Conservation (phyloP, 2,888 invertebrate genomes). For the Trimorus sp. region DNA sequence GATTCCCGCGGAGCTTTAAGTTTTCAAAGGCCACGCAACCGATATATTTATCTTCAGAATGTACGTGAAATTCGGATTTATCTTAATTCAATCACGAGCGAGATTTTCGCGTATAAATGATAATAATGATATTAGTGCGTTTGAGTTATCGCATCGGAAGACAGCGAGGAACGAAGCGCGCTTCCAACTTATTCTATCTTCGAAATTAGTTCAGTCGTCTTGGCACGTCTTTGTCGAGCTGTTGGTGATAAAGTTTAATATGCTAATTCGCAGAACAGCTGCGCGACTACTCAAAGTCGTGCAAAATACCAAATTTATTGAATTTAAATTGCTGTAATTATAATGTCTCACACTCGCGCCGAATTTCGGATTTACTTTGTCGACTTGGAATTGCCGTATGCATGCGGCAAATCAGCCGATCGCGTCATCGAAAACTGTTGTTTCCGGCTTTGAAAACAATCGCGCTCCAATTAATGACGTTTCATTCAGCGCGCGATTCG, state of each 20-base stretch:
- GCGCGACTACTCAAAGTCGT: slow-evolving; percentile 73
- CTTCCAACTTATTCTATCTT: slow-evolving; percentile 81
- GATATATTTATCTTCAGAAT: slow-evolving; percentile 53
- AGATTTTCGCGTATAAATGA: slow-evolving; percentile 72
- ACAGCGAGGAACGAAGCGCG: slow-evolving; percentile 67
- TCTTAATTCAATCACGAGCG: slow-evolving; percentile 65
- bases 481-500: slow-evolving; percentile 36
- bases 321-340: slow-evolving; percentile 82
- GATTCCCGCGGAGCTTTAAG: slow-evolving; percentile 29
- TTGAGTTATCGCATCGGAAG: slow-evolving; percentile 73
- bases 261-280: slow-evolving; percentile 81
- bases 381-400: slow-evolving; percentile 50
- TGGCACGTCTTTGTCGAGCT: slow-evolving; percentile 82
- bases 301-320: slow-evolving; percentile 81
- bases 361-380: slow-evolving; percentile 60
- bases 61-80: slow-evolving; percentile 55
- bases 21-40: slow-evolving; percentile 33
- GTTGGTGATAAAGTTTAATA: slow-evolving; percentile 82
- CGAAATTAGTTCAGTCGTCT: slow-evolving; percentile 81
- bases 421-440: slow-evolving; percentile 52
- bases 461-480: slow-evolving; percentile 50
- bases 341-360: slow-evolving; percentile 73
- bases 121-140: slow-evolving; percentile 73
- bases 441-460: slow-evolving; percentile 40
- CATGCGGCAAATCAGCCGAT: slow-evolving; percentile 35